phyloP scores from a whole-genome alignment of 2,888 invertebrate genomes.

The Rhopalosiphum nymphaeae region DNA sequence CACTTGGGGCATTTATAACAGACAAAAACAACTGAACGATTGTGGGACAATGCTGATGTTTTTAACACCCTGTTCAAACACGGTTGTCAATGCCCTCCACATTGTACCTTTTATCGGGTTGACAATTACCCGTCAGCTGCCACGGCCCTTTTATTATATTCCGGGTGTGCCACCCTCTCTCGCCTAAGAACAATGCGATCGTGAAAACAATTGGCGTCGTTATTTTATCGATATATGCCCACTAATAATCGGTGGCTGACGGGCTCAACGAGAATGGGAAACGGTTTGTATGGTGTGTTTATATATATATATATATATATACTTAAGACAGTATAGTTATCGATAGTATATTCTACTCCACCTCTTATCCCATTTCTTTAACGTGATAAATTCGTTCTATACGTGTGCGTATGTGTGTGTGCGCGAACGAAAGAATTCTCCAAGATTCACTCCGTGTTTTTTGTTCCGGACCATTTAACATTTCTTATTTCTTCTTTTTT shows the following conservation, averaged over 20 bases:
- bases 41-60: slow-evolving; percentile 40
- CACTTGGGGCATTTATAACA: not conserved
- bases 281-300: not conserved
- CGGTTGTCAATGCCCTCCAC: slow-evolving; percentile 29
- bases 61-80: slow-evolving; percentile 58
- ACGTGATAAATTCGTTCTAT: slow-evolving; percentile 60
- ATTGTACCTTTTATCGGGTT: slow-evolving; percentile 49
- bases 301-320: not conserved
- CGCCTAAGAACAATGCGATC: slow-evolving; percentile 43
- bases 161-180: slow-evolving; percentile 41
- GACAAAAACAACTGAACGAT: slow-evolving; percentile 45
- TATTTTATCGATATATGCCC: slow-evolving; percentile 52
- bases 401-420: not conserved
- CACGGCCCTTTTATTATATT: slow-evolving; percentile 46
- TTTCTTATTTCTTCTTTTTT: slow-evolving; percentile 30
- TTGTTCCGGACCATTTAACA: slow-evolving; percentile 63
- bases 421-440: slow-evolving; percentile 32
- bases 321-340: slow-evolving; percentile 35
- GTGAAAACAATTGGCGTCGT: slow-evolving; percentile 41
- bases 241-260: slow-evolving; percentile 29
- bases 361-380: not conserved
- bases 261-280: not conserved
- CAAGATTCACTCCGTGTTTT: slow-evolving; percentile 60
- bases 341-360: not conserved
- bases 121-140: slow-evolving; percentile 60